These are phyloP conservation scores for Neuroscelio doddi DNA, from an alignment of 2,888 invertebrate genomes.

Conservation along the genomic window DNA sequence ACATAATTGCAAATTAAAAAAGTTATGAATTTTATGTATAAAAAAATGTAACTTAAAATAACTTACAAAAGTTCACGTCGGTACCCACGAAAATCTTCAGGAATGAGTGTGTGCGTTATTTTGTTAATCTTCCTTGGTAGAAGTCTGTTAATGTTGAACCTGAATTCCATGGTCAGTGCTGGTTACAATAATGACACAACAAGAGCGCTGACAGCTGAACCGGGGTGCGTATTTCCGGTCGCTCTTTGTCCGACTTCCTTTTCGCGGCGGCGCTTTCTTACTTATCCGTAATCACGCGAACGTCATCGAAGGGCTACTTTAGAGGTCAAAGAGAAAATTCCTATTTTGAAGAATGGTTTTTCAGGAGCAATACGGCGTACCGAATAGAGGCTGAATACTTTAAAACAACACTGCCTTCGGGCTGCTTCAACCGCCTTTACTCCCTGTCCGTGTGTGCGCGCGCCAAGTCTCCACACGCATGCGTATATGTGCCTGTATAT, in stretches of 20 bases:
- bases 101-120: slow-evolving; percentile 66
- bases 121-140: slow-evolving; percentile 68
- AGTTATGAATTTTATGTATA: too few species aligned
- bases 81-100: slow-evolving; percentile 67
- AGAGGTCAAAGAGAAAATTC: neutral
- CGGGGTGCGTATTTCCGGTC: slow-evolving; percentile 3
- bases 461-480: slow-evolving; percentile 4
- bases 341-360: neutral
- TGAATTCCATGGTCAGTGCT: slow-evolving; percentile 63
- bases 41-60: too few species aligned
- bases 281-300: neutral
- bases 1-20: too few species aligned
- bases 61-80: slow-evolving; percentile 67
- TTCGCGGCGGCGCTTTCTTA: neutral
- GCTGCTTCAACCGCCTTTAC: slow-evolving; percentile 1
- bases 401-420: neutral
- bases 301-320: neutral
- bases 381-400: neutral
- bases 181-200: neutral
- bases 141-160: slow-evolving; percentile 67
- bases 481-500: slow-evolving; percentile 9
- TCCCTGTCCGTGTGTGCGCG: slow-evolving; percentile 5
- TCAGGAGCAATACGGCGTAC: neutral
- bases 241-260: neutral
- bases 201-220: neutral